Base-by-base conservation (phyloP, 35 echinoderm and acorn worm species). In the Patiria miniata region DNA sequence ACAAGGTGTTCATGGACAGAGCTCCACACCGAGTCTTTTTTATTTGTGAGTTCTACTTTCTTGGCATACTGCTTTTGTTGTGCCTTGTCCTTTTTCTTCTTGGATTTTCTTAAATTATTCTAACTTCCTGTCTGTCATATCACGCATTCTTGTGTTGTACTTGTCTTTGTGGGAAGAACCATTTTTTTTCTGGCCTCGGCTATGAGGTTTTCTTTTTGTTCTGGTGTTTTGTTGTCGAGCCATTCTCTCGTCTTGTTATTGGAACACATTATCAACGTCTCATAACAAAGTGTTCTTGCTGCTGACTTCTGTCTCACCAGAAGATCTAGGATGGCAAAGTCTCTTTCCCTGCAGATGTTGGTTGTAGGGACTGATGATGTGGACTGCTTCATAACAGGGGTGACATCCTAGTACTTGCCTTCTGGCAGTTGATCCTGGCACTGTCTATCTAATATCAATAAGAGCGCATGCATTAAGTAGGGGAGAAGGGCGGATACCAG, bases 351-450 rank as follows among this genome's bases (percentile, higher is more conserved):
- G 15, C 87, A 26, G 21, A 87, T 68, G 29, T 93, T 93, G 28
- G 91, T 93, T 80, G 91, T 51, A 19, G 91, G 91, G 6, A 93
- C 91, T 77, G 68, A 81, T 38, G 32, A 21, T 19, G 44, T 68
- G 37, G 12, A 21, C 39, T 81, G 52, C 17, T 36, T 73, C 7
- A 55, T 21, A n/a, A n/a, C n/a, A n/a, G n/a, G n/a, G n/a, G n/a
- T n/a, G n/a, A n/a, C n/a, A n/a, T 86, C 50, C 83, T 77, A 81
- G 65, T 94, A 90, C 17, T 40, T 86, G 3, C 92, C 92, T 55
- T 83, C 92, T 40, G 92, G 92, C 37, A 94, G 83, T 77, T 94
- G 92, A 58, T 94, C 87, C 55, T 85, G 42, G 56, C 82, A 90
- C 82, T 90, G 92, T 1, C 87, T 58, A 8, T 94, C 82, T 7